These are phyloP conservation scores for Lophotis ruficrista DNA, from an alignment of 2,113 vertebrate species.

Conservation along the genomic window DNA sequence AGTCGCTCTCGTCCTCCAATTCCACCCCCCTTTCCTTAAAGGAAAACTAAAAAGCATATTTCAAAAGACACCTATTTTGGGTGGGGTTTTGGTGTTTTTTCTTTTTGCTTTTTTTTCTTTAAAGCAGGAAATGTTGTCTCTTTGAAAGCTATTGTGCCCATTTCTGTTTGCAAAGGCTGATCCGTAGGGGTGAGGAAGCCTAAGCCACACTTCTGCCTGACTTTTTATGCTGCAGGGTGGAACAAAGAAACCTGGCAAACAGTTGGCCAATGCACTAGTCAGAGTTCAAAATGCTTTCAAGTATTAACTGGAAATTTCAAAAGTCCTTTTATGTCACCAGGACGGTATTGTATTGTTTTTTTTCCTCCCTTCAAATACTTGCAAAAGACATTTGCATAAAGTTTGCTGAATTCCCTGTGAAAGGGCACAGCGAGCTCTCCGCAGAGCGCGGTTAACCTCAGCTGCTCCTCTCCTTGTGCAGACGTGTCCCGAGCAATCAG, in stretches of 20 bases:
- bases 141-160: neutral
- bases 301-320: conserved; percentile 29
- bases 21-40: neutral
- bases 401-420: conserved; percentile 25
- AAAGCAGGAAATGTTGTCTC: neutral
- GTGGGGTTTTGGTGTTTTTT: neutral
- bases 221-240: neutral
- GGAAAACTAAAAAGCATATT: neutral
- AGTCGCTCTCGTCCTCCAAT: neutral
- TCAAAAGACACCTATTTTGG: neutral
- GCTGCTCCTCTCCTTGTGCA: conserved; percentile 47
- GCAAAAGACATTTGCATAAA: conserved; percentile 35
- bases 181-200: neutral
- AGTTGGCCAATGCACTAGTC: neutral
- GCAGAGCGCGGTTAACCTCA: neutral
- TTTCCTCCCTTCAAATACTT: neutral
- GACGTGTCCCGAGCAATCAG: neutral
- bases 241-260: conserved; percentile 16
- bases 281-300: neutral
- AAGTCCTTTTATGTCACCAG: conserved; percentile 20
- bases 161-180: conserved; percentile 1
- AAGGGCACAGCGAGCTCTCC: neutral
- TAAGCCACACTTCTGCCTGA: neutral
- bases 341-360: neutral
- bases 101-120: neutral